Evolutionary conservation across 2,113 vertebrate species (phyloP), one percentile per base, ranked within the genome.

Genomic region (Opisthocomus hoazin): DNA sequence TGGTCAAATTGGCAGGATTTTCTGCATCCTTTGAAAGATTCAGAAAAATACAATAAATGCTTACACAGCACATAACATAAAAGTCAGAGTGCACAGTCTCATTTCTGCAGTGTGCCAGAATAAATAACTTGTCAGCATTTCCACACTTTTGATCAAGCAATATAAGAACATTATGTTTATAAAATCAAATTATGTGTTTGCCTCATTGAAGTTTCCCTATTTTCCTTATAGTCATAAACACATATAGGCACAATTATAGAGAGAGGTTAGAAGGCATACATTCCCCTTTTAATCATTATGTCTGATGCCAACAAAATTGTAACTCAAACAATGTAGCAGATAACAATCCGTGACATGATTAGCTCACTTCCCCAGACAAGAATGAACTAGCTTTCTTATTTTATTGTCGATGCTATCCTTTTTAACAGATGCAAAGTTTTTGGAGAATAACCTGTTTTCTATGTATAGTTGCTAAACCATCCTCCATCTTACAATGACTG

Each of bases 1-100:
- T 99, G 94, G 98, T 99, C 82, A 99, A 96, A 66, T 94, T 96
- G 85, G 92, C 94, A 90, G 96, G 48, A 92, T 81, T 91, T 93
- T 95, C 96, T 76, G 92, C 86, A 94, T 98, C 98, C 98, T 98
- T 97, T 87, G 26, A 94, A 92, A 97, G 56, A 95, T 82, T 86
- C 84, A 57, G 82, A 74, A 90, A 95, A 97, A 76, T 60, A 60
- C 3, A 94, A 66, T 19, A 90, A 92, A 77, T 82, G 69, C 45
- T 94, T 84, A 79, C 36, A 73, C 11, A 43, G 79, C 48, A 85
- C 7, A 37, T 30, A 84, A 75, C 46, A 56, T 46, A 71, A 84
- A 93, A 85, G 74, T 79, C 75, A 89, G 78, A 82, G 36, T 24
- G 87, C 48, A 96, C 41, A 79, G 71, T 95, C 94, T 86, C 74